Evolutionary conservation across 2,888 invertebrate species (phyloP).

Genomic region (Mythimna impura): DNA sequence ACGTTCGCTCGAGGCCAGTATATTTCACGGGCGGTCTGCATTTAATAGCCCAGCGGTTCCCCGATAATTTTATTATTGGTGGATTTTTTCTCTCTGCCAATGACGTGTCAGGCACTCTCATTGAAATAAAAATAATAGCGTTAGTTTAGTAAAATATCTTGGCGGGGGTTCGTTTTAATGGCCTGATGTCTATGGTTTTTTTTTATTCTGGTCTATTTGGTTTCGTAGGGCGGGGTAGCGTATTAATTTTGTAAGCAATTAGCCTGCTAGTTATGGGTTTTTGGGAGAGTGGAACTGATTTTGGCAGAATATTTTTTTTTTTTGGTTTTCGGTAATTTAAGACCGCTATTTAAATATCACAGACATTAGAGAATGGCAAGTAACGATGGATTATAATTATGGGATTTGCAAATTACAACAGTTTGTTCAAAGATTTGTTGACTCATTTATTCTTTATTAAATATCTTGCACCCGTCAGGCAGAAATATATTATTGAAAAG

Average conservation of each 20-base stretch:
- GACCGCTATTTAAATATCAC: slow-evolving; percentile 1
- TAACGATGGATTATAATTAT: not conserved
- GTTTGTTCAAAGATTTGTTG: not conserved
- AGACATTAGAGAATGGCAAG: not conserved
- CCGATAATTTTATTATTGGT: slow-evolving; percentile 90
- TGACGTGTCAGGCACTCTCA: slow-evolving; percentile 80
- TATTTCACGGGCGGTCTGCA: slow-evolving; percentile 88
- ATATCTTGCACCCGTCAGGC: not conserved
- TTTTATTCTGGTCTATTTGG: slow-evolving; percentile 68
- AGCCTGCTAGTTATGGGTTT: slow-evolving; percentile 62
- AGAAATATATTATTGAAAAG: not conserved
- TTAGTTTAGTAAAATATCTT: slow-evolving; percentile 75
- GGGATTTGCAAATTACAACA: not conserved
- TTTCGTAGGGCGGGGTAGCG: slow-evolving; percentile 52
- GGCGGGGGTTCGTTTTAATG: slow-evolving; percentile 73
- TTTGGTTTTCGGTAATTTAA: slow-evolving; percentile 9
- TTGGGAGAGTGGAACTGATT: slow-evolving; percentile 25
- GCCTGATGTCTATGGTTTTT: slow-evolving; percentile 59
- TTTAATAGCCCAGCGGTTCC: slow-evolving; percentile 87
- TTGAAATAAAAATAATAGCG: slow-evolving; percentile 83
- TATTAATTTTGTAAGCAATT: slow-evolving; percentile 64
- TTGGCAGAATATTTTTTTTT: slow-evolving; percentile 17
- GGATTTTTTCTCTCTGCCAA: slow-evolving; percentile 81
- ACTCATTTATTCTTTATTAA: not conserved
- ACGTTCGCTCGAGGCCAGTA: slow-evolving; percentile 76